Evolutionary conservation across 2,888 invertebrate genomes (phyloP).

Genomic region (Scaptomyza tumidula): DNA sequence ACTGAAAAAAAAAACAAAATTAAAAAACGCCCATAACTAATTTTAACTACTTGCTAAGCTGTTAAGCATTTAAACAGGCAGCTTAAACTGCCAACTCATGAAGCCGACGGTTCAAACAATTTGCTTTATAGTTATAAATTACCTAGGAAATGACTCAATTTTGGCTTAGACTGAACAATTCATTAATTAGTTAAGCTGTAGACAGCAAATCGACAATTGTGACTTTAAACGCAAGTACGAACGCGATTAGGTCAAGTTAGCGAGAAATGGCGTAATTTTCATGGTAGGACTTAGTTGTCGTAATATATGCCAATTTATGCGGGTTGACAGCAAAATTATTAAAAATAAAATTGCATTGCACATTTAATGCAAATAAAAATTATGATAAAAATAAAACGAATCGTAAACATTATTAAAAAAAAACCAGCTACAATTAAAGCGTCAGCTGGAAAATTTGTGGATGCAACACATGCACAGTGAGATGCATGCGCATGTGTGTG

Average conservation of each 20-base stretch:
- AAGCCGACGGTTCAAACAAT: constrained; percentile 25
- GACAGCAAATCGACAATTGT: constrained; percentile 26
- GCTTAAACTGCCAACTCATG: not conserved
- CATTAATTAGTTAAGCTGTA: constrained; percentile 31
- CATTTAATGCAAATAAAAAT: constrained; percentile 56
- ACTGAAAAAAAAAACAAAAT: not conserved
- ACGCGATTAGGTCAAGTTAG: constrained; percentile 33
- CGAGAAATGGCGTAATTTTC: constrained; percentile 50
- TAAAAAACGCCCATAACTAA: constrained; percentile 11
- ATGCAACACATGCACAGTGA: constrained; percentile 35
- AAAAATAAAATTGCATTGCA: constrained; percentile 58
- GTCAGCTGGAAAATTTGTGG: constrained; percentile 57
- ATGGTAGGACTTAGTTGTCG: not conserved
- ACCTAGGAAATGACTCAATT: constrained; percentile 53
- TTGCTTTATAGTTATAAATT: constrained; percentile 53
- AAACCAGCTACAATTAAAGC: constrained; percentile 58
- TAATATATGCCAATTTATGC: constrained; percentile 31
- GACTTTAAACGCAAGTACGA: constrained; percentile 24
- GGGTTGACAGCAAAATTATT: constrained; percentile 30
- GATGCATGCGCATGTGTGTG: too few relatives aligned
- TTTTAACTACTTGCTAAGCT: constrained; percentile 21
- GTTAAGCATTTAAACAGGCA: constrained; percentile 16
- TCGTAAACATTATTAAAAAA: constrained; percentile 11
- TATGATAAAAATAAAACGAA: not conserved
- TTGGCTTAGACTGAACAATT: constrained; percentile 6